Percentiles rank a stretch among this genome's conserved stretches.
phyloP scores from a whole-genome alignment of 1,140 invertebrate species.

The Notospermus geniculatus region DNA sequence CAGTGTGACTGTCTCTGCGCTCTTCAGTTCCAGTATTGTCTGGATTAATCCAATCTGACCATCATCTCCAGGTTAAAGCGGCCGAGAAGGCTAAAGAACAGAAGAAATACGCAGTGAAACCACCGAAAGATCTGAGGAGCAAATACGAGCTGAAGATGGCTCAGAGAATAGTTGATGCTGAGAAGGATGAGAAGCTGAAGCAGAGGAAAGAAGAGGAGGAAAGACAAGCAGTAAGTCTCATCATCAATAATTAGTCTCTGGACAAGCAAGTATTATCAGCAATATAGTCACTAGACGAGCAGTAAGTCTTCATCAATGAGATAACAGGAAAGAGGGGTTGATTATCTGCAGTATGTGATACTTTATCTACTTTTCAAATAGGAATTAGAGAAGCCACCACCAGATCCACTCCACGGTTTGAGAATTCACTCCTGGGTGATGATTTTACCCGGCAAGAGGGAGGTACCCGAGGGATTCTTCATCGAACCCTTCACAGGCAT shows the following conservation, averaged over 20 bases:
- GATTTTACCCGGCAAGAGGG: constrained; percentile 63
- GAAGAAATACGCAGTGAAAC: constrained; percentile 55
- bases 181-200: constrained; percentile 36
- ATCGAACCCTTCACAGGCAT: constrained; percentile 79
- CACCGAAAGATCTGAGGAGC: constrained; percentile 51
- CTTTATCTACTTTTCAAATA: constrained; percentile 23
- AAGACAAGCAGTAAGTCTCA: constrained; percentile 37
- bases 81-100: constrained; percentile 38
- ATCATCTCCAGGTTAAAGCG: too few relatives aligned
- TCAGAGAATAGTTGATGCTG: constrained; percentile 34
- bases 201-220: constrained; percentile 44
- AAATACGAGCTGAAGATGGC: constrained; percentile 51
- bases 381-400: constrained; percentile 65
- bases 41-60: not conserved
- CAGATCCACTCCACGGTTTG: constrained; percentile 70
- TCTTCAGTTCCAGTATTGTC: constrained; percentile 28
- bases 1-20: constrained; percentile 13
- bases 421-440: constrained; percentile 83
- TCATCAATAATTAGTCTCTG: too few relatives aligned
- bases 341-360: too few relatives aligned
- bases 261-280: too few relatives aligned
- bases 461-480: constrained; percentile 69
- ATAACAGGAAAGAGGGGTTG: too few relatives aligned
- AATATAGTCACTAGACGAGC: too few relatives aligned
- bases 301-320: too few relatives aligned